These are phyloP conservation scores for zebrafish (Danio rerio) DNA, from an alignment of 2,113 vertebrate genomes.

Conservation along the genomic window GRCz12tu NC_133195.1:26067001-26067500, in stretches of 20 bases:
- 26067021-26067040: background rate
- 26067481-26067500: conserved; percentile 10
- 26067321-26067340: background rate
- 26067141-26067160: conserved; percentile 5
- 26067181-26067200: background rate
- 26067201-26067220: background rate
- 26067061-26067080: background rate
- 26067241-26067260: background rate
- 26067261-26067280: background rate
- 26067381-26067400: conserved; percentile 70
- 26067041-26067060: background rate
- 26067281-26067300: background rate
- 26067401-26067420: conserved; percentile 66
- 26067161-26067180: background rate
- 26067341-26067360: conserved; percentile 49
- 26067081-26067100: conserved; percentile 21
- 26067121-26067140: conserved; percentile 6
- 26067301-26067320: background rate
- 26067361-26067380: conserved; percentile 66
- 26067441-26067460: conserved; percentile 40
- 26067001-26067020: conserved; percentile 12
- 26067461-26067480: conserved; percentile 66
- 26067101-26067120: background rate
- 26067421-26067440: conserved; percentile 62
- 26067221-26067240: background rate